Base-by-base conservation (phyloP, 92 coral and sea anemone species). In the Palythoa caribaeorum region DNA sequence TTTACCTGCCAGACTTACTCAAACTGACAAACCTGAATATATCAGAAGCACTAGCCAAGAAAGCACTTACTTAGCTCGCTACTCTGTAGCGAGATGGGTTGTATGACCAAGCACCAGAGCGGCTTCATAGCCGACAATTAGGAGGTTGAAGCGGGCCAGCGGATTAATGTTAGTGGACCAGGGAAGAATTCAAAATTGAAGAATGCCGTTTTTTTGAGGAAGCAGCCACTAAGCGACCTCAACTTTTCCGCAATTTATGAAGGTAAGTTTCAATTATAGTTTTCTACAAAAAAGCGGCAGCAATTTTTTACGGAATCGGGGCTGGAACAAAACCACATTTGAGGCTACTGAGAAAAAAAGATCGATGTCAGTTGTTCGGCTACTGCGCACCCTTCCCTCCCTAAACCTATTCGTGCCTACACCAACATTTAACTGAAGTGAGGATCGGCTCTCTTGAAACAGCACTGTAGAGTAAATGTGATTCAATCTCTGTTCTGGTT, bases 131-230 rank as follows among this genome's bases (percentile, higher is more conserved):
- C 37, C 0, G 71, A 63, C 37, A n/a, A 63, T 63, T 63, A 28
- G 71, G 36, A 63, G 71, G 71, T 63, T 63, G 9, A 19, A 63
- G 71, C 17, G 3, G 71, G 71, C 71, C 71, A 63, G 71, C 71
- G 71, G 71, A 63, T 63, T 28, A 63, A 63, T 63, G 71, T 63
- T 63, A 63, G 71, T 28, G 71, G 71, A 63, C 21, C 71, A 63
- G 71, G 71, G 71, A 63, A n/a, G 71, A 63, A 63, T 15, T 3
- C 71, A 63, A 15, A 15, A 15, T 63, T 63, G 21, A 63, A 15
- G 28, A 15, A n/a, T 15, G 28, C 71, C 20, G 3, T 8, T n/a
- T 15, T 15, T 15, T 28, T 63, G 28, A 15, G 71, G 71, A 63
- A 63, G 21, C 28, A 63, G 71, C 50, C 50, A 44, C 50, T 44